These are phyloP conservation scores for Clistopyga incitator DNA, from an alignment of 2,888 invertebrate genomes.

Conservation along the genomic window DNA sequence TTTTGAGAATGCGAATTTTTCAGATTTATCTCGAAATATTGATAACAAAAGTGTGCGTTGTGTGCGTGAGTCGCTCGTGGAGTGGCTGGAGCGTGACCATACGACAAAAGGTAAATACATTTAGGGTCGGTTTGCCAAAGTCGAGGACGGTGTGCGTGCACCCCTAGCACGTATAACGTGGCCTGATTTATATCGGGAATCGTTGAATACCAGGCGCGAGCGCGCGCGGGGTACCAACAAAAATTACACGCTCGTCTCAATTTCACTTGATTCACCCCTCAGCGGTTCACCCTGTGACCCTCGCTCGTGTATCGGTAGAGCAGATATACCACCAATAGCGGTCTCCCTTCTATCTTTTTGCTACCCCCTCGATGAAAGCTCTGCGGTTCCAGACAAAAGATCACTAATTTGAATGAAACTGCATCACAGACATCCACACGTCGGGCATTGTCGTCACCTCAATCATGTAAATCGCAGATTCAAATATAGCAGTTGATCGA, in stretches of 20 bases:
- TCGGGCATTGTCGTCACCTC: neutral
- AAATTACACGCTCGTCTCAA: conserved; percentile 79
- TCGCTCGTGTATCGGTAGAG: conserved; percentile 15
- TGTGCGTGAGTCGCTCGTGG: neutral
- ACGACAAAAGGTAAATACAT: conserved; percentile 37
- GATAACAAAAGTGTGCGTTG: neutral
- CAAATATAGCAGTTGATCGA: conserved; percentile 5
- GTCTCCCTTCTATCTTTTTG: conserved; percentile 21
- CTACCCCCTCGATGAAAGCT: conserved; percentile 6
- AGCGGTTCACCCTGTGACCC: conserved; percentile 44
- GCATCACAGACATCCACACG: no score
- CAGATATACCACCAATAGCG: conserved; percentile 66
- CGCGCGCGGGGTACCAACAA: conserved; percentile 69
- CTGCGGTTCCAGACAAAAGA: conserved; percentile 23
- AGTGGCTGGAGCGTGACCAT: conserved; percentile 8
- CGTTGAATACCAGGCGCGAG: conserved; percentile 46
- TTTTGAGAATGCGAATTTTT: no score
- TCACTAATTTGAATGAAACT: no score
- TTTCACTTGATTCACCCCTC: conserved; percentile 75
- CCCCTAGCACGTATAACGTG: conserved; percentile 28
- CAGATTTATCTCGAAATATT: neutral
- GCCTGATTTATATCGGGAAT: conserved; percentile 49
- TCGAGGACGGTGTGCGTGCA: neutral
- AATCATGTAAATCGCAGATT: neutral
- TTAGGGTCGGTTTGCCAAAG: conserved; percentile 23